A percentile compares a stretch with the other conserved stretches of the same genome.
These are phyloP conservation scores for Trissolcus basalis DNA, from an alignment of 1,140 invertebrate genomes.

Conservation along the genomic window DNA sequence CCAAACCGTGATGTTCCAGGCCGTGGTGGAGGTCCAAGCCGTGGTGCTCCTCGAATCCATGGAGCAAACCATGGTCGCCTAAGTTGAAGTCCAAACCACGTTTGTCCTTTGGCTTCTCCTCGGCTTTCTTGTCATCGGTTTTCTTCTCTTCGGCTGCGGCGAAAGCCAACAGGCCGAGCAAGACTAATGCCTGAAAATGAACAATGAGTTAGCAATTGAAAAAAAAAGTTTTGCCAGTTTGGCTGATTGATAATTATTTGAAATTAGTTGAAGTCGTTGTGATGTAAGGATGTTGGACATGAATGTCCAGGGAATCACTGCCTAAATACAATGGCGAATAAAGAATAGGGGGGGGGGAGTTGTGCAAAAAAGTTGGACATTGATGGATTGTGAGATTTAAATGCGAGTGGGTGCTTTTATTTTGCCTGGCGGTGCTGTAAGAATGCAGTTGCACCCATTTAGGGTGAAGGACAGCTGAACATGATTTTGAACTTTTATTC, in stretches of 20 bases:
- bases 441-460: conserved; percentile 19
- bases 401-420: conserved; percentile 8
- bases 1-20: background rate
- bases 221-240: no score
- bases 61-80: conserved; percentile 45
- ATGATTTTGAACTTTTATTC: conserved; percentile 39
- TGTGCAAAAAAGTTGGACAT: conserved; percentile 12
- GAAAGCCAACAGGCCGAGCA: conserved; percentile 63
- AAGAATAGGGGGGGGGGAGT: no score
- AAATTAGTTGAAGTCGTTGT: no score
- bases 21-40: conserved; percentile 4
- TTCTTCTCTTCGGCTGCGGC: conserved; percentile 62
- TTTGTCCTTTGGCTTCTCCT: conserved; percentile 62
- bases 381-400: conserved; percentile 16
- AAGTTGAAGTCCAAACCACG: conserved; percentile 68
- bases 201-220: background rate
- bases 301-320: no score
- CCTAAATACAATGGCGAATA: no score
- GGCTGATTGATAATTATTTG: no score
- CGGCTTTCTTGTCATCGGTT: conserved; percentile 47
- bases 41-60: conserved; percentile 17
- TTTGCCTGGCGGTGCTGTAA: conserved; percentile 17
- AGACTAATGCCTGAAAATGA: conserved; percentile 60
- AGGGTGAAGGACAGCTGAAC: conserved; percentile 25
- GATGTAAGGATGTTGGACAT: background rate